Percentiles rank a stretch among this genome's conserved stretches.
phyloP scores from a whole-genome alignment of 2,888 invertebrate genomes.

The Desoria tigrina region DNA sequence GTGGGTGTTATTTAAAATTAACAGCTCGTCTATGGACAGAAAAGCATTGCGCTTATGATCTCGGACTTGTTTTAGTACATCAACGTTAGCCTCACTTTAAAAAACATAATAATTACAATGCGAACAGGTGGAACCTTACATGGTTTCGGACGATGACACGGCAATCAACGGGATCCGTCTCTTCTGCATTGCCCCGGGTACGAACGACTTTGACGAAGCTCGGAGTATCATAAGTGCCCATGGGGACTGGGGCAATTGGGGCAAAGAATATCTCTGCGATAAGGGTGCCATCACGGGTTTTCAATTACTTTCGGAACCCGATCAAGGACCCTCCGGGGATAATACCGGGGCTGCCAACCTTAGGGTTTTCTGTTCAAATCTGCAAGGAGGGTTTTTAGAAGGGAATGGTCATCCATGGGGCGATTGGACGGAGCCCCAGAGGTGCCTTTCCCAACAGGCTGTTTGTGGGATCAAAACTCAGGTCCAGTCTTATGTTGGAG shows the following conservation, averaged over 20 bases:
- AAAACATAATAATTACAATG: too few species aligned
- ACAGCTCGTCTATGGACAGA: too few species aligned
- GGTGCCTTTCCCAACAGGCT: conserved; percentile 17
- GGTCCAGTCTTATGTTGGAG: neutral
- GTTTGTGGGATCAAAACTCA: conserved; percentile 29
- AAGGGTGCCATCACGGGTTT: conserved; percentile 11
- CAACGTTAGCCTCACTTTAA: too few species aligned
- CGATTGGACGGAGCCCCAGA: conserved; percentile 22
- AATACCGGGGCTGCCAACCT: conserved; percentile 18
- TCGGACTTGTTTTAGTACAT: too few species aligned
- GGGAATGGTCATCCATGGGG: conserved; percentile 19
- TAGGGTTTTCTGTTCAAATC: conserved; percentile 18
- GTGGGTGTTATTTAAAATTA: too few species aligned
- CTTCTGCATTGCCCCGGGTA: conserved; percentile 13
- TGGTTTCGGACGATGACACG: conserved; percentile 17
- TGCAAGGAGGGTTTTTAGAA: conserved; percentile 18
- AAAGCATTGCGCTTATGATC: too few species aligned
- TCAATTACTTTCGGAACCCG: conserved; percentile 1
- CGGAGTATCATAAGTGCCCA: neutral
- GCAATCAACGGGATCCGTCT: conserved; percentile 16
- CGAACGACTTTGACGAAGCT: neutral
- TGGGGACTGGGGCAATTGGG: conserved; percentile 16
- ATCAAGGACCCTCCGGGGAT: neutral
- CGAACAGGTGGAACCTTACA: conserved; percentile 9
- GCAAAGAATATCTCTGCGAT: conserved; percentile 5